phyloP scores from a whole-genome alignment of 2,888 invertebrate genomes.

The Apeira syringaria region DNA sequence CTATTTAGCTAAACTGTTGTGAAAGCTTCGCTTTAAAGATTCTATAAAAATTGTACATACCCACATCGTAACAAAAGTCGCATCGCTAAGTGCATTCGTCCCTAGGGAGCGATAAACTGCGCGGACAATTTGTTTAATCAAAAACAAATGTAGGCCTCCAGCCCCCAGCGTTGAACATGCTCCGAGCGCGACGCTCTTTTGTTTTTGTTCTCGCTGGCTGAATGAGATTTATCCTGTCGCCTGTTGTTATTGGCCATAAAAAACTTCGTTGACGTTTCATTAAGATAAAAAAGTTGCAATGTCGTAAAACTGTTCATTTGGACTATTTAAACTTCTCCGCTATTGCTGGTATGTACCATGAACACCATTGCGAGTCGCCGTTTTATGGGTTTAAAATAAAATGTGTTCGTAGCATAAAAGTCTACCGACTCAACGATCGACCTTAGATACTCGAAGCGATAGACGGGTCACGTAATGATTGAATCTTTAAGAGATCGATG shows the following conservation, averaged over 20 bases:
- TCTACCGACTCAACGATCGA: no score
- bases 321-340: no score
- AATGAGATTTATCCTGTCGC: conserved; percentile 59
- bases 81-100: conserved; percentile 56
- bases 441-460: no score
- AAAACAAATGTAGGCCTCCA: conserved; percentile 73
- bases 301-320: conserved; percentile 2
- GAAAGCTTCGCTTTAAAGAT: no score
- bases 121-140: conserved; percentile 82
- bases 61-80: conserved; percentile 30
- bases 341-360: no score
- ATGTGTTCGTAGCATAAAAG: no score
- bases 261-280: conserved; percentile 30
- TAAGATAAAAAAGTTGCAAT: conserved; percentile 12
- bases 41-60: conserved; percentile 4
- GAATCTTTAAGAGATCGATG: no score
- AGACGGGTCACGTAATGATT: no score
- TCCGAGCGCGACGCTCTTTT: conserved; percentile 27
- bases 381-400: no score
- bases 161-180: conserved; percentile 38
- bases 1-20: no score
- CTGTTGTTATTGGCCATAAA: conserved; percentile 42
- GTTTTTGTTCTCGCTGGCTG: conserved; percentile 42
- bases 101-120: conserved; percentile 72
- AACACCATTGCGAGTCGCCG: no score